These are phyloP conservation scores for Aporophyla lueneburgensis DNA, from an alignment of 2,888 invertebrate species.

Conservation along the genomic window DNA sequence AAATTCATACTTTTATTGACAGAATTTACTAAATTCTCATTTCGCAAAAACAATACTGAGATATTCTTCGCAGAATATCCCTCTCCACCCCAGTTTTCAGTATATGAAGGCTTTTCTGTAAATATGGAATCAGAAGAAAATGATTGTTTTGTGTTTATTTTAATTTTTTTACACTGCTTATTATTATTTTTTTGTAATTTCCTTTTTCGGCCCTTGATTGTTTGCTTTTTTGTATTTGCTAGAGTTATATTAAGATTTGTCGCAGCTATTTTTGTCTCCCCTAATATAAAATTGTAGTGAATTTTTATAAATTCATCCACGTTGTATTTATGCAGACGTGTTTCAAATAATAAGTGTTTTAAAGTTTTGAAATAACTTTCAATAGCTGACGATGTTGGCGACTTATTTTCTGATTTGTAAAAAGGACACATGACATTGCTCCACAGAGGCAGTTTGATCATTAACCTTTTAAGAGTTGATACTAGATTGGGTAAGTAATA, in stretches of 20 bases:
- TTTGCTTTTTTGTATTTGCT: background rate
- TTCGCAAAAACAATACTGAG: constrained; percentile 28
- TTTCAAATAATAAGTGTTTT: constrained; percentile 32
- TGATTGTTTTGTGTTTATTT: background rate
- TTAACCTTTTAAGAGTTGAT: constrained; percentile 31
- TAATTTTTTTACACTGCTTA: background rate
- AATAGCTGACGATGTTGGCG: constrained; percentile 12
- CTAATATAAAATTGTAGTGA: constrained; percentile 13
- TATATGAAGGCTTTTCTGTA: constrained; percentile 20
- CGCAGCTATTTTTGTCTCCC: constrained; percentile 7
- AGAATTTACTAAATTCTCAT: constrained; percentile 29
- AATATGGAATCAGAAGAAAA: constrained; percentile 18
- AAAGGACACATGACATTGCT: constrained; percentile 34
- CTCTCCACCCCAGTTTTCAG: constrained; percentile 24
- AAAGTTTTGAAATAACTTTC: constrained; percentile 22
- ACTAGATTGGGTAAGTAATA: constrained; percentile 10
- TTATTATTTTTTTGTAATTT: background rate
- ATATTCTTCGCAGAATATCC: constrained; percentile 26
- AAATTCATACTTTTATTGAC: background rate
- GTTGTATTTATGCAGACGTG: constrained; percentile 31
- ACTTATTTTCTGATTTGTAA: constrained; percentile 32
- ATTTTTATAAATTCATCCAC: constrained; percentile 20
- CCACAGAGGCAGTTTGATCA: constrained; percentile 27
- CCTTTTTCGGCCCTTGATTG: constrained; percentile 11
- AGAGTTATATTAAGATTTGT: background rate